Evolutionary conservation across 1,140 invertebrate species (phyloP).

Genomic region (Pogonomyrmex barbatus): DNA sequence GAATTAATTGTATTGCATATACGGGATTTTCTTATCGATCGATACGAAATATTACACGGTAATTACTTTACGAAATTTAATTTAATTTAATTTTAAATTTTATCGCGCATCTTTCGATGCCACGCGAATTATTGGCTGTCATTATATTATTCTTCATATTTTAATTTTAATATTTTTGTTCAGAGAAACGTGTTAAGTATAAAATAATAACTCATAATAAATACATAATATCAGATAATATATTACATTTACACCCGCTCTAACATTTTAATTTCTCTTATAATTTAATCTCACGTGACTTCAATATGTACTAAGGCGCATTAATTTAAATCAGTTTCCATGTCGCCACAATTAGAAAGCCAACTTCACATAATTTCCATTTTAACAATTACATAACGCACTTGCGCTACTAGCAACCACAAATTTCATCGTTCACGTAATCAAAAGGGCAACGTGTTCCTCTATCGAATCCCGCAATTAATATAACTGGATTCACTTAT

Average conservation of each 20-base stretch:
- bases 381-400: slow-evolving; percentile 51
- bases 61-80: not conserved
- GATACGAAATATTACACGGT: not conserved
- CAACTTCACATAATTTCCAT: slow-evolving; percentile 31
- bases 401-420: not conserved
- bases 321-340: slow-evolving; percentile 18
- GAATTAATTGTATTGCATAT: not conserved
- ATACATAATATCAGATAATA: not conserved
- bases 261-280: not conserved
- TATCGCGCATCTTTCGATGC: not conserved
- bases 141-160: not conserved
- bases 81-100: not conserved
- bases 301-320: not conserved
- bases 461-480: slow-evolving; percentile 8
- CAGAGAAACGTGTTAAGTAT: not conserved
- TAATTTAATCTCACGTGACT: not conserved
- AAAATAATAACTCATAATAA: not conserved
- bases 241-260: not conserved
- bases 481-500: slow-evolving; percentile 27
- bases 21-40: not conserved
- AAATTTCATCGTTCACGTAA: slow-evolving; percentile 54
- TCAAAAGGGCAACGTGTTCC: slow-evolving; percentile 37
- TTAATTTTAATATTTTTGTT: no score
- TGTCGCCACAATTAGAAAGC: slow-evolving; percentile 37
- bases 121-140: not conserved